A percentile compares a stretch with the other conserved stretches of the same genome.
Conservation (phyloP, 1,140 invertebrate genomes). For the Papilio polytes region DNA sequence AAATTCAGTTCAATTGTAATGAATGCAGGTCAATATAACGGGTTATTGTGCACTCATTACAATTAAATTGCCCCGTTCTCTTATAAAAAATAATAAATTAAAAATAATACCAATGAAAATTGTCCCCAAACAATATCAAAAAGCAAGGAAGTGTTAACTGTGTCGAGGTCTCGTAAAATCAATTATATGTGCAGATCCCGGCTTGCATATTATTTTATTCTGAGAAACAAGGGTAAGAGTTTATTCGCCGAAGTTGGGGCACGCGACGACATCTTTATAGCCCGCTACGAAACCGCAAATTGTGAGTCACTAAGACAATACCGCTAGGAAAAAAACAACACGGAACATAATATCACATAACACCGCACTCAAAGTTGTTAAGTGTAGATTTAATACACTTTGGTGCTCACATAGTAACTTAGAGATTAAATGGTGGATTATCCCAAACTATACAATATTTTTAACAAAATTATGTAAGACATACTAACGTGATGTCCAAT, state of each 20-base stretch:
- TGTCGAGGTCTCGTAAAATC: conserved; percentile 45
- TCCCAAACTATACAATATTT: not conserved
- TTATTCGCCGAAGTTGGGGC: conserved; percentile 52
- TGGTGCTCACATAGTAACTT: not conserved
- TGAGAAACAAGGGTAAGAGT: conserved; percentile 53
- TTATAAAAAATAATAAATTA: not conserved
- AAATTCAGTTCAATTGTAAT: not conserved
- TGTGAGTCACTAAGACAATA: conserved; percentile 48
- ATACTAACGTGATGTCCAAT: conserved; percentile 18
- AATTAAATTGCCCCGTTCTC: no score
- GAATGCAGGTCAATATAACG: conserved; percentile 3
- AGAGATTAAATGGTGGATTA: not conserved
- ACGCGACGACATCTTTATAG: conserved; percentile 57
- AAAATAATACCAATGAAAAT: conserved; percentile 10
- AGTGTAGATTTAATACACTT: not conserved
- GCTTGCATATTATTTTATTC: conserved; percentile 46
- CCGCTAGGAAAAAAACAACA: not conserved
- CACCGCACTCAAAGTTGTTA: no score
- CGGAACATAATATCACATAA: not conserved
- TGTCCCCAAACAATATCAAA: not conserved
- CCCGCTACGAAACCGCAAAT: conserved; percentile 49
- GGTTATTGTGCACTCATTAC: conserved; percentile 6
- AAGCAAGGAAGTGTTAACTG: conserved; percentile 38
- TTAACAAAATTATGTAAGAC: not conserved
- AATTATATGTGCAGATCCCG: conserved; percentile 47